These are phyloP conservation scores for Leptodirus hochenwartii DNA, from an alignment of 2,888 invertebrate genomes.

Conservation along the genomic window DNA sequence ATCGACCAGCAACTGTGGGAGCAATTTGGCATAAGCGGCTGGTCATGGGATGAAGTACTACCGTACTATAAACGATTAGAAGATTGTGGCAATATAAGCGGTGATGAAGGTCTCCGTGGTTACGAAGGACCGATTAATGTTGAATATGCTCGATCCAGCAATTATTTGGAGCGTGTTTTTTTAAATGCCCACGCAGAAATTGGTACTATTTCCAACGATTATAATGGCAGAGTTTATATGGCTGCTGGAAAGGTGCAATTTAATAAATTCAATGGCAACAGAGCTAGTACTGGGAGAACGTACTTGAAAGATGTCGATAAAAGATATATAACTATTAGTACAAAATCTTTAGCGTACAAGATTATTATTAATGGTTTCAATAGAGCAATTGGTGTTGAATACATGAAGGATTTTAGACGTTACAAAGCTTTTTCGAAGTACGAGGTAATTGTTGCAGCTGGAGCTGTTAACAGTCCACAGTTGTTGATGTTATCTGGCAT, in stretches of 20 bases:
- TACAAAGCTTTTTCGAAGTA: conserved; percentile 34
- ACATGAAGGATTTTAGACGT: conserved; percentile 27
- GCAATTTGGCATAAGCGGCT: conserved; percentile 22
- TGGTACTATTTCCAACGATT: conserved; percentile 37
- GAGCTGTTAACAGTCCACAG: conserved; percentile 42
- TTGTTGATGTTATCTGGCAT: conserved; percentile 18
- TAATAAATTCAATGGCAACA: conserved; percentile 37
- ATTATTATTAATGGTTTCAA: conserved; percentile 32
- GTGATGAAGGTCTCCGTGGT: conserved; percentile 21
- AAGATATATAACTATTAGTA: conserved; percentile 37
- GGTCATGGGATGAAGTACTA: conserved; percentile 25
- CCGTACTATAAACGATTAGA: conserved; percentile 21
- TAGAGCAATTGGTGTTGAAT: conserved; percentile 37
- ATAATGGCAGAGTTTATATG: conserved; percentile 38
- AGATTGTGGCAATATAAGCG: conserved; percentile 13
- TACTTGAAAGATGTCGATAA: conserved; percentile 34
- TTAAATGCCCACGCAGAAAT: conserved; percentile 37
- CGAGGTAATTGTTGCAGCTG: conserved; percentile 58
- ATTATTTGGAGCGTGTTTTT: conserved; percentile 36
- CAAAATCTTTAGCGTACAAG: conserved; percentile 33
- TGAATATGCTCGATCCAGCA: too few species aligned
- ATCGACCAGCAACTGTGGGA: conserved; percentile 14
- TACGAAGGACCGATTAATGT: conserved; percentile 22
- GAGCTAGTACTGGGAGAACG: conserved; percentile 39
- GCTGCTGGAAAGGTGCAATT: conserved; percentile 46